Conservation (phyloP, 2,888 invertebrate genomes). For the Leptothorax acervorum region DNA sequence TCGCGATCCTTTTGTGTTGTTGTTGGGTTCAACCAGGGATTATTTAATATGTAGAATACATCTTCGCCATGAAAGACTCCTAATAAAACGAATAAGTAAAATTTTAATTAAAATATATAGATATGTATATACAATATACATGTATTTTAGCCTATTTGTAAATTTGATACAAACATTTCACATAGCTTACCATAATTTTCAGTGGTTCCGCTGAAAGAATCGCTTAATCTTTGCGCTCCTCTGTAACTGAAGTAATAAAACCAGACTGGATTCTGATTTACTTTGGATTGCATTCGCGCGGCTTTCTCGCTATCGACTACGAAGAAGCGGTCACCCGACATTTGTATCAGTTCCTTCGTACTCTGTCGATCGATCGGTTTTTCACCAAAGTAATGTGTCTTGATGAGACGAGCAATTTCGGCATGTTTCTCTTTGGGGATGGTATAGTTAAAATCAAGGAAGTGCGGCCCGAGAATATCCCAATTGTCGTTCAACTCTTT, state of each 20-base stretch:
- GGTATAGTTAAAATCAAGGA: slow-evolving; percentile 89
- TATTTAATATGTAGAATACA: too few species aligned
- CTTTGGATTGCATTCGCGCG: slow-evolving; percentile 88
- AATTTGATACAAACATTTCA: too few species aligned
- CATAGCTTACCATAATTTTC: too few species aligned
- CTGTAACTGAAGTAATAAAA: slow-evolving; percentile 89
- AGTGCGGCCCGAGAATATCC: slow-evolving; percentile 88
- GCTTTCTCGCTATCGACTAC: slow-evolving; percentile 87
- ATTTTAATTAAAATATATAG: too few species aligned
- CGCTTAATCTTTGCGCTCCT: slow-evolving; percentile 85
- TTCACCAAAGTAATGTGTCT: slow-evolving; percentile 87
- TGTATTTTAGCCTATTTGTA: too few species aligned
- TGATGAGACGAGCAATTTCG: slow-evolving; percentile 87
- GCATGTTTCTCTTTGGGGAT: slow-evolving; percentile 85
- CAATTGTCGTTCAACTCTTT: slow-evolving; percentile 87
- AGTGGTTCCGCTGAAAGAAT: slow-evolving; percentile 82
- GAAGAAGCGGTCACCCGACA: slow-evolving; percentile 90
- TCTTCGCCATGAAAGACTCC: too few species aligned
- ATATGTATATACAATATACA: too few species aligned
- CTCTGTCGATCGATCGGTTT: slow-evolving; percentile 85
- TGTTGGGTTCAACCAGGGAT: too few species aligned
- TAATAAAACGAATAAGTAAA: too few species aligned
- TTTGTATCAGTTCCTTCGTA: slow-evolving; percentile 82
- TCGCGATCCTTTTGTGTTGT: too few species aligned
- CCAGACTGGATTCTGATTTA: slow-evolving; percentile 88